These are phyloP conservation scores for Thaleichthys pacificus DNA, from an alignment of 2,797 vertebrate genomes.

Conservation along the genomic window DNA sequence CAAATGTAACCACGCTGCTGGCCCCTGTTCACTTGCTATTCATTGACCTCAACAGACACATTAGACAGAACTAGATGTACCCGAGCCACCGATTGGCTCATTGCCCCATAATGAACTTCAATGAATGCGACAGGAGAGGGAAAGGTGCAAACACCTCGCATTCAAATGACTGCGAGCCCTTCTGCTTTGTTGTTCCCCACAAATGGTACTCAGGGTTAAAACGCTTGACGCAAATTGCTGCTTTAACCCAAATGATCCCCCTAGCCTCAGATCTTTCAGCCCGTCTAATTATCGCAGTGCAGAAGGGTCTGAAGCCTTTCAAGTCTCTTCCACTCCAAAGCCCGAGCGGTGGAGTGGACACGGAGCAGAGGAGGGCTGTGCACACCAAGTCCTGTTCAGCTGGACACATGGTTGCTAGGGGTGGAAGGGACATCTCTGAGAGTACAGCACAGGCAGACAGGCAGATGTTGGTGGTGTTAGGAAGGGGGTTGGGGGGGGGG, in stretches of 20 bases:
- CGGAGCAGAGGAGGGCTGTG: conserved; percentile 16
- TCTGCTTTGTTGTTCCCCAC: conserved; percentile 61
- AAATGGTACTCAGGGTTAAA: conserved; percentile 64
- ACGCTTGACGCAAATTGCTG: conserved; percentile 65
- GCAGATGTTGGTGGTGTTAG: neutral
- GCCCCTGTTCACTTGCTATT: conserved; percentile 40
- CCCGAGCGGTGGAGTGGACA: conserved; percentile 20
- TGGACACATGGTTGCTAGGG: too few species aligned
- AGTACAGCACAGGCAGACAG: neutral
- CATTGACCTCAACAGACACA: conserved; percentile 39
- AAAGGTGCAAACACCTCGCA: conserved; percentile 37
- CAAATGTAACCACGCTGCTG: conserved; percentile 35
- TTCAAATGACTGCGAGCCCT: conserved; percentile 64
- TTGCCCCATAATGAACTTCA: conserved; percentile 37
- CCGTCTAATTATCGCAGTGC: conserved; percentile 62
- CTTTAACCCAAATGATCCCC: conserved; percentile 71
- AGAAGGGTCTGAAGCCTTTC: conserved; percentile 63
- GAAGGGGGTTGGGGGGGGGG: too few species aligned
- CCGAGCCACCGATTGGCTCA: conserved; percentile 24
- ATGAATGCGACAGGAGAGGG: conserved; percentile 25
- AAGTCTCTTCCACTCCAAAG: conserved; percentile 61
- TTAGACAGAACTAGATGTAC: conserved; percentile 19
- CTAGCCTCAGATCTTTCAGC: conserved; percentile 69
- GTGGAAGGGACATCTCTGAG: too few species aligned
- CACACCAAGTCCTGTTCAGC: too few species aligned